Percentiles rank a stretch among this genome's conserved stretches.
phyloP scores from a whole-genome alignment of 1,140 invertebrate species.

The Eumaeus atala region DNA sequence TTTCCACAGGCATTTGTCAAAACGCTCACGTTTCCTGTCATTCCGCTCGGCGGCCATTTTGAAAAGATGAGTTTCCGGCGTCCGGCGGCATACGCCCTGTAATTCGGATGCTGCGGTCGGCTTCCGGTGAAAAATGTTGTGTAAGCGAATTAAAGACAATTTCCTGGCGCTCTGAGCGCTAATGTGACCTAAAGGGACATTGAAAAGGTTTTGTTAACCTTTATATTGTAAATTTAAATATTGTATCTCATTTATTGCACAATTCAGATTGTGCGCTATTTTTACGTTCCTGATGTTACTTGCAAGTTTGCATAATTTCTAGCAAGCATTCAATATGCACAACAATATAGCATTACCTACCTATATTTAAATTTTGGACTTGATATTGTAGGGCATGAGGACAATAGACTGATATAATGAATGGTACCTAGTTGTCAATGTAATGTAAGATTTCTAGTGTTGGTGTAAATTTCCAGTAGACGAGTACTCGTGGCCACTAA shows the following conservation, averaged over 20 bases:
- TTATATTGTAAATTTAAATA: neutral
- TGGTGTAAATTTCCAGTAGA: no score
- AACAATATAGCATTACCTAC: no score
- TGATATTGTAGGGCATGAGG: no score
- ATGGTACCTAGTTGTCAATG: no score
- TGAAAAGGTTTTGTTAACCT: constrained; percentile 7
- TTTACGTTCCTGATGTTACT: no score
- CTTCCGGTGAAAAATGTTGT: constrained; percentile 62
- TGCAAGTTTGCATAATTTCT: no score
- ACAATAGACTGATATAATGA: no score
- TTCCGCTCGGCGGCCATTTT: constrained; percentile 64
- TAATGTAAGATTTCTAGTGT: no score
- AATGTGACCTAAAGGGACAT: constrained; percentile 24
- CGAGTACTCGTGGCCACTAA: no score
- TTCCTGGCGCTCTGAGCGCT: constrained; percentile 28
- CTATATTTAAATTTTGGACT: no score
- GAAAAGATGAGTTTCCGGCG: constrained; percentile 60
- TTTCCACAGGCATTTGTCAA: constrained; percentile 61
- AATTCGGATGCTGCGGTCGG: constrained; percentile 51
- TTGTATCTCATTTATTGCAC: neutral
- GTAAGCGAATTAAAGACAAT: constrained; percentile 63
- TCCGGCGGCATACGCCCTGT: constrained; percentile 46
- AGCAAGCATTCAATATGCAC: no score
- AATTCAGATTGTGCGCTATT: no score
- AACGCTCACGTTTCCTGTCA: constrained; percentile 60